These are phyloP conservation scores for Hylomyscus alleni DNA, from an alignment of 2,797 vertebrate genomes.

Conservation along the genomic window DNA sequence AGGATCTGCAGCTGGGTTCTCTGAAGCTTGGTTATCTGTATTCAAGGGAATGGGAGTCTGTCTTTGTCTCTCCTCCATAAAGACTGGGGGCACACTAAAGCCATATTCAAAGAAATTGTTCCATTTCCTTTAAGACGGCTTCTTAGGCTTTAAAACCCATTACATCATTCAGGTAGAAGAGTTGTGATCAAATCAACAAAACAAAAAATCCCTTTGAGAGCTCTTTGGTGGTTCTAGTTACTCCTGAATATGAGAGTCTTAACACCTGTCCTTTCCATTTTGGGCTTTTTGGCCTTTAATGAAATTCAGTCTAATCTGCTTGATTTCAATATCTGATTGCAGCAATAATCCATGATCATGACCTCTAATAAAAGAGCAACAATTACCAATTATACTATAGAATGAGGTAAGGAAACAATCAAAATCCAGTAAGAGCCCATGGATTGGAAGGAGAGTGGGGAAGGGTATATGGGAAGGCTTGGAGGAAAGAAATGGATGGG, in stretches of 20 bases:
- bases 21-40: neutral
- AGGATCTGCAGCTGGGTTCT: neutral
- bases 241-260: slow-evolving; percentile 5
- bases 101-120: neutral
- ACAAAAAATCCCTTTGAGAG: slow-evolving; percentile 37
- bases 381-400: slow-evolving; percentile 40
- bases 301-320: slow-evolving; percentile 21
- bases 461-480: neutral
- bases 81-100: neutral
- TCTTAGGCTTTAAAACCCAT: neutral
- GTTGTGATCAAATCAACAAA: neutral
- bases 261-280: neutral
- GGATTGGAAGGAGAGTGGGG: neutral
- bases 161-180: neutral
- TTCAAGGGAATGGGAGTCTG: neutral
- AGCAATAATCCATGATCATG: neutral
- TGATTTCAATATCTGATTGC: slow-evolving; percentile 29
- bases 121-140: neutral
- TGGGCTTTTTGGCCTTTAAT: slow-evolving; percentile 16
- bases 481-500: neutral
- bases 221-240: neutral
- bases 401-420: slow-evolving; percentile 3
- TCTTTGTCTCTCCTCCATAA: neutral
- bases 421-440: neutral
- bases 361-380: slow-evolving; percentile 44